Percentiles rank a stretch among this genome's conserved stretches.
Evolutionary conservation across 53 echinoderm and acorn worm genomes (phyloP).

Genomic region (Echinometra lucunter): DNA sequence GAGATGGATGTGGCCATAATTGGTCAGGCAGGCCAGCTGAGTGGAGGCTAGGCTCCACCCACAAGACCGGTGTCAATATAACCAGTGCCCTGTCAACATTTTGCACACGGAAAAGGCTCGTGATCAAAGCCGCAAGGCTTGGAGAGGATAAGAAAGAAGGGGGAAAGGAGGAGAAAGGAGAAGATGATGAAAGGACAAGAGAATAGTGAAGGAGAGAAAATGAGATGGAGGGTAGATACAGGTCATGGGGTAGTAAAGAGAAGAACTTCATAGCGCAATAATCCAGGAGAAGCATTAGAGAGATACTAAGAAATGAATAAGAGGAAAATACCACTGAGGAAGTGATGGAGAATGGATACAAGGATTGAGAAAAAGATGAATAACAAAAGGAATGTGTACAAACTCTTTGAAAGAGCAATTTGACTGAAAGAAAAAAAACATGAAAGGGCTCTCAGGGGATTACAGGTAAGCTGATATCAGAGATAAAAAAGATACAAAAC

Average conservation of each 20-base stretch:
- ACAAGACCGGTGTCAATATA: background rate
- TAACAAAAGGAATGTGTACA: background rate
- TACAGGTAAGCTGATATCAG: background rate
- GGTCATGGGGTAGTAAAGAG: background rate
- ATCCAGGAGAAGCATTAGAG: background rate
- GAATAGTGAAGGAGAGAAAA: background rate
- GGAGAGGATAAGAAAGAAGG: background rate
- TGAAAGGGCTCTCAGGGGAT: no score
- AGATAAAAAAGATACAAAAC: background rate
- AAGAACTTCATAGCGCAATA: no score
- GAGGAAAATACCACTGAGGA: background rate
- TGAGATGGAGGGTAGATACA: background rate
- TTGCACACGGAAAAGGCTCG: background rate
- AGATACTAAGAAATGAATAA: background rate
- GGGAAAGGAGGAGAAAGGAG: background rate
- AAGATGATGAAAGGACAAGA: no score
- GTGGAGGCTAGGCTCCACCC: constrained; percentile 52
- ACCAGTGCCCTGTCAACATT: constrained; percentile 48
- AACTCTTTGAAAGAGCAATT: background rate
- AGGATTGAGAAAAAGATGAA: background rate
- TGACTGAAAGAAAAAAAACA: background rate
- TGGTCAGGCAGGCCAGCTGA: constrained; percentile 67
- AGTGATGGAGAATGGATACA: background rate
- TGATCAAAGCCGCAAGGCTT: background rate
- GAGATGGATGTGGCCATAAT: constrained; percentile 65